Conservation (phyloP, 2,113 vertebrate genomes). For the Pollimyrus isidori region DNA sequence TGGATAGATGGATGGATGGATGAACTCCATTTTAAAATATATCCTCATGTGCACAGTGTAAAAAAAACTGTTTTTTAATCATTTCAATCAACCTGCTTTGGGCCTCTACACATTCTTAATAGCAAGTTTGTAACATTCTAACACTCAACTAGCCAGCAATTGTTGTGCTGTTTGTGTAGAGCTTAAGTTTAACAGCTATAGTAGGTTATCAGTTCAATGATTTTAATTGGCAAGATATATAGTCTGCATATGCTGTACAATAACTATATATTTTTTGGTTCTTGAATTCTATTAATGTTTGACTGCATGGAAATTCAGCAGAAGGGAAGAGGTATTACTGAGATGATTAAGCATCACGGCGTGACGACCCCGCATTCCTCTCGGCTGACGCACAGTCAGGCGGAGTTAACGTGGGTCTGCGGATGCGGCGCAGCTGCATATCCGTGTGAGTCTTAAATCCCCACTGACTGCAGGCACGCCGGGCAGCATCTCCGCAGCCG, state of each 20-base stretch:
- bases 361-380: constrained; percentile 23
- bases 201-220: background rate
- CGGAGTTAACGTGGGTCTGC: constrained; percentile 36
- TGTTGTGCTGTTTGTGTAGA: background rate
- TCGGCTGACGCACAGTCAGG: constrained; percentile 29
- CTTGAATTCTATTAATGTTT: background rate
- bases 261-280: background rate
- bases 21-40: background rate
- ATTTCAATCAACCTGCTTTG: background rate
- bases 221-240: background rate
- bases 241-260: background rate
- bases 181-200: background rate
- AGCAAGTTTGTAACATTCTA: background rate
- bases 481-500: constrained; percentile 1
- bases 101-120: background rate
- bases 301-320: background rate
- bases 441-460: constrained; percentile 30
- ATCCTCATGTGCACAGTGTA: background rate
- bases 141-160: background rate
- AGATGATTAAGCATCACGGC: constrained; percentile 42
- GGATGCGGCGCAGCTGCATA: constrained; percentile 26
- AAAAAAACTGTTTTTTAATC: background rate
- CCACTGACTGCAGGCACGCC: constrained; percentile 14
- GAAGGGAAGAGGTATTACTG: constrained; percentile 36
- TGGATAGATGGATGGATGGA: background rate